Percentiles rank a stretch among this genome's conserved stretches.
Evolutionary conservation across 2,113 vertebrate genomes (phyloP).

Genomic region (Paramormyrops kingsleyae): DNA sequence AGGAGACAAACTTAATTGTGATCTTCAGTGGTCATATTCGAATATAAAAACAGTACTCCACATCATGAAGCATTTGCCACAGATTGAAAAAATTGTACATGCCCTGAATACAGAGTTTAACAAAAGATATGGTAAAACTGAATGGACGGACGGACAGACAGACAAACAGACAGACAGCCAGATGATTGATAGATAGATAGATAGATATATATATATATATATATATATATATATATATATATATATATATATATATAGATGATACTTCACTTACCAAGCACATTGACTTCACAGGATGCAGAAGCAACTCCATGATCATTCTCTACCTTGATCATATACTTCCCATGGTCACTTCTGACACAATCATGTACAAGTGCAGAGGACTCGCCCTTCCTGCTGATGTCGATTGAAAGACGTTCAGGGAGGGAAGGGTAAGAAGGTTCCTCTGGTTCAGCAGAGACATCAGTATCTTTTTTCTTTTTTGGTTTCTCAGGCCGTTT

Average conservation of each 20-base stretch:
- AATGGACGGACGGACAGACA: neutral
- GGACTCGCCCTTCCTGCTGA: constrained; percentile 75
- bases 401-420: constrained; percentile 78
- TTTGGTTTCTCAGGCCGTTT: constrained; percentile 68
- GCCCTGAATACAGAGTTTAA: neutral
- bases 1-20: neutral
- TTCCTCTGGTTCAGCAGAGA: constrained; percentile 58
- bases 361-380: constrained; percentile 71
- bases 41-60: neutral
- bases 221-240: too few relatives aligned
- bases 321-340: constrained; percentile 86
- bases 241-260: too few relatives aligned
- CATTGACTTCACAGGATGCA: constrained; percentile 82
- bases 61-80: neutral
- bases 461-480: constrained; percentile 65
- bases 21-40: neutral
- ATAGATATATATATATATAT: constrained; percentile 11
- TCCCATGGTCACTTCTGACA: constrained; percentile 77
- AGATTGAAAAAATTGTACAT: neutral
- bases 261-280: constrained; percentile 70
- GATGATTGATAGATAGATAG: constrained; percentile 10
- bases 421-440: constrained; percentile 75
- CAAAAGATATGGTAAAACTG: neutral
- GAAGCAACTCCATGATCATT: constrained; percentile 86
- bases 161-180: neutral